Evolutionary conservation across 2,797 vertebrate genomes (phyloP).

Genomic region (Tapirus indicus): DNA sequence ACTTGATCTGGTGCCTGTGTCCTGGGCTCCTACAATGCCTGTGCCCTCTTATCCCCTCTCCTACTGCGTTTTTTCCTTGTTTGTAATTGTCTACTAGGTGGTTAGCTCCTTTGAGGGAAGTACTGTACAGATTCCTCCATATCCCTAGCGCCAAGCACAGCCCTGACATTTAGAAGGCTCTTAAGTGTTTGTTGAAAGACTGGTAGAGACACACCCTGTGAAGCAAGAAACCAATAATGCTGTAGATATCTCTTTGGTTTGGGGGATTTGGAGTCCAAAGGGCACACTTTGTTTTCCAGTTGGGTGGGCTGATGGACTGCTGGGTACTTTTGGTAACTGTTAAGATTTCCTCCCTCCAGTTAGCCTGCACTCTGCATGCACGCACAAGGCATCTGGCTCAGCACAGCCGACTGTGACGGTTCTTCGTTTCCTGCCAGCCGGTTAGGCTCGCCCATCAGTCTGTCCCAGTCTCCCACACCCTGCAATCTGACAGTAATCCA

Average conservation of each 20-base stretch:
- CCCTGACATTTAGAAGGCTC: neutral
- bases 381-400: conserved; percentile 61
- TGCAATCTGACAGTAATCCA: conserved; percentile 71
- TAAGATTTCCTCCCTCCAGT: neutral
- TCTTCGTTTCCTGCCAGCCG: conserved; percentile 54
- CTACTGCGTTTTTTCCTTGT: neutral
- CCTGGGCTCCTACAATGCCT: neutral
- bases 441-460: conserved; percentile 52
- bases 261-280: neutral
- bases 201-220: neutral
- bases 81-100: conserved; percentile 33
- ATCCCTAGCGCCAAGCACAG: neutral
- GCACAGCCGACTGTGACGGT: neutral
- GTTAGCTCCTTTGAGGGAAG: neutral
- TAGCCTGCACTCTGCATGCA: neutral
- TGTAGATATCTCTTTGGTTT: neutral
- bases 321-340: neutral
- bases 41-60: neutral
- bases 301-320: neutral
- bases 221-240: conserved; percentile 15
- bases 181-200: conserved; percentile 21
- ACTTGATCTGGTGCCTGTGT: neutral
- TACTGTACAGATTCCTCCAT: neutral
- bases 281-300: neutral
- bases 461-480: conserved; percentile 39